Conservation (phyloP, 2,113 vertebrate genomes). For the Lucifuga dentata region DNA sequence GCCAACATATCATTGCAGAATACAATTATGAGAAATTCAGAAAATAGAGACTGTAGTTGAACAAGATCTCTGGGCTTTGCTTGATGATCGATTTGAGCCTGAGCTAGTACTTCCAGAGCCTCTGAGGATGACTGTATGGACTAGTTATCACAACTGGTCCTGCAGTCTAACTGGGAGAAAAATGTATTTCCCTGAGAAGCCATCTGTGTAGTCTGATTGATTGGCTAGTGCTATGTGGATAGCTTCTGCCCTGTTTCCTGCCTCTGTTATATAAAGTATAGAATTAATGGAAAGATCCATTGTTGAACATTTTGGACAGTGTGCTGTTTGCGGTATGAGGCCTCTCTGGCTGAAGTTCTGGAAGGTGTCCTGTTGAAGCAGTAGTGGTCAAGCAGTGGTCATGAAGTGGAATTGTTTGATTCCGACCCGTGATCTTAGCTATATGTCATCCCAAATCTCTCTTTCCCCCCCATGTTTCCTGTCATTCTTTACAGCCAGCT, state of each 20-base stretch:
- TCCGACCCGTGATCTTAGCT: too few relatives aligned
- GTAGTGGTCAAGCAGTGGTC: too few relatives aligned
- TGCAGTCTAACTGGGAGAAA: constrained; percentile 22
- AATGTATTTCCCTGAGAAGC: constrained; percentile 18
- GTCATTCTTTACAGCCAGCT: constrained; percentile 1
- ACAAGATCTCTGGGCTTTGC: too few relatives aligned
- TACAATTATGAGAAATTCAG: too few relatives aligned
- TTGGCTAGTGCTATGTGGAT: constrained; percentile 9
- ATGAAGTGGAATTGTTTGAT: too few relatives aligned
- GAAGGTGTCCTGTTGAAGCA: too few relatives aligned
- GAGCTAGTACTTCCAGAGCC: background rate
- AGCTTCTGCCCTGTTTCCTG: constrained; percentile 17
- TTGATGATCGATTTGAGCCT: background rate
- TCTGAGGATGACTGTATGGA: background rate
- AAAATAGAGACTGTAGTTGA: too few relatives aligned
- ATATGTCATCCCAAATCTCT: background rate
- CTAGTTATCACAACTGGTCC: constrained; percentile 1
- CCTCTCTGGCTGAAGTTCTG: background rate
- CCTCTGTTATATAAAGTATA: constrained; percentile 4
- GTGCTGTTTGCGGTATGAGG: constrained; percentile 2
- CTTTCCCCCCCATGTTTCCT: background rate
- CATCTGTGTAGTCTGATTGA: constrained; percentile 31
- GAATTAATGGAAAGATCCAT: background rate
- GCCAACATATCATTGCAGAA: too few relatives aligned
- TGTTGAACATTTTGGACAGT: background rate